Percentiles rank a stretch among this genome's conserved stretches.
These are phyloP conservation scores for Python bivittatus DNA, from an alignment of 2,113 vertebrate species.

Conservation along the genomic window DNA sequence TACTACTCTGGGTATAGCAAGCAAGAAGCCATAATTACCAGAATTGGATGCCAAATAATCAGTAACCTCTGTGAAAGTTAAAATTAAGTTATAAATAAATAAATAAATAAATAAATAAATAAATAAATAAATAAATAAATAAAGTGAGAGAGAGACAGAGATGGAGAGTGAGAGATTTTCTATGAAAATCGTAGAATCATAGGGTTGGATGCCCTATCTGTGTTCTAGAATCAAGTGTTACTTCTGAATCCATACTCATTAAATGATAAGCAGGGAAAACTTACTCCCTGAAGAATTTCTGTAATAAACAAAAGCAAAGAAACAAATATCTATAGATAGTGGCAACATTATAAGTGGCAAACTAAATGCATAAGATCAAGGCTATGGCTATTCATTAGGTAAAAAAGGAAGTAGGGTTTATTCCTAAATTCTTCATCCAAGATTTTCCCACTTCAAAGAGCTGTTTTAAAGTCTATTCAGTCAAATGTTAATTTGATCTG, in stretches of 20 bases:
- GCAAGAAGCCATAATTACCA: neutral
- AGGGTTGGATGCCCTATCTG: no score
- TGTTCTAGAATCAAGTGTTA: neutral
- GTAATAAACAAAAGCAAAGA: neutral
- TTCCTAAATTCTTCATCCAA: neutral
- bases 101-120: no score
- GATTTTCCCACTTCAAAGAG: neutral
- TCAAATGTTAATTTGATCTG: neutral
- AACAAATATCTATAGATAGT: neutral
- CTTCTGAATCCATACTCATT: neutral
- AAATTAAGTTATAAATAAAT: neutral
- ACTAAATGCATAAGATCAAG: neutral
- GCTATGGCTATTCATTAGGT: neutral
- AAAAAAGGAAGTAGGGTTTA: neutral
- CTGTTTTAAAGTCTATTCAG: neutral
- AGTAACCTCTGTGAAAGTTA: neutral
- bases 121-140: no score
- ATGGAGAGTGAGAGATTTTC: no score
- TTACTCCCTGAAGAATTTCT: neutral
- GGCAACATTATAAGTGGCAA: neutral
- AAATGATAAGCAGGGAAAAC: neutral
- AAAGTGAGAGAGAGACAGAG: no score
- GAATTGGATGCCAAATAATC: neutral
- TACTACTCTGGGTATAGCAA: neutral
- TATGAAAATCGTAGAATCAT: no score